Base-by-base conservation (phyloP, 2,888 invertebrate species). In the Saturnia japonica region DNA sequence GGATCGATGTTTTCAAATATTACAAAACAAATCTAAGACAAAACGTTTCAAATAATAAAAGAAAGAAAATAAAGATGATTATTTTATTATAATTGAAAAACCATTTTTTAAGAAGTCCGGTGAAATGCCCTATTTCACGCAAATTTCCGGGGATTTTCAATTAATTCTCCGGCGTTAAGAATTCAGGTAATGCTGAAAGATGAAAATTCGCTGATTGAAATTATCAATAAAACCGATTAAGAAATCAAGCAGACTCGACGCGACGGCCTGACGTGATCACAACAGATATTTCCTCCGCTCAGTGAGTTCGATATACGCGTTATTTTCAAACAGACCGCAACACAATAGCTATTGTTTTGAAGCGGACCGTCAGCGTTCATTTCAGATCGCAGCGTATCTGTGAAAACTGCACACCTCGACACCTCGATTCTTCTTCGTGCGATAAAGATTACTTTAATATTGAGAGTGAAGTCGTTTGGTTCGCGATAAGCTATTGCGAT, bases 341-440 rank as follows among this genome's bases (percentile, higher is more conserved):
- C 82, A 92, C 91, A 92, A 92, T 92, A 85, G 85, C 82, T 81
- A 88, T 91, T 92, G 91, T 92, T 89, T 87, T 86, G 83, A 84
- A 85, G 80, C 83, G 79, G 77, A 74, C 75, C 79, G 85, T 90
- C 90, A 90, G 90, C 89, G 79, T 83, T 83, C 83, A 79, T 60
- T 60, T 60, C 57, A 60, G 57, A 60, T 25, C 57, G 28, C 80
- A 74, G 79, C 82, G 84, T 85, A 84, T 83, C 81, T 79, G 77
- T 72, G 72, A 81, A 85, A 85, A 85, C 81, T 79, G 84, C 83
- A 75, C 74, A 77, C 76, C 28, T 80, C 78, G 78, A 80, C 82
- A 80, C 68, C 57, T 78, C 85, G 79, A 87, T 86, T 88, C 86
- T 85, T 87, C 85, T 86, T 84, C 78, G 74, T 72, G 74, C 76